A percentile compares a stretch with the other conserved stretches of the same genome.
These are phyloP conservation scores for Gonocerus acuteangulatus DNA, from an alignment of 2,888 invertebrate genomes.

Conservation along the genomic window DNA sequence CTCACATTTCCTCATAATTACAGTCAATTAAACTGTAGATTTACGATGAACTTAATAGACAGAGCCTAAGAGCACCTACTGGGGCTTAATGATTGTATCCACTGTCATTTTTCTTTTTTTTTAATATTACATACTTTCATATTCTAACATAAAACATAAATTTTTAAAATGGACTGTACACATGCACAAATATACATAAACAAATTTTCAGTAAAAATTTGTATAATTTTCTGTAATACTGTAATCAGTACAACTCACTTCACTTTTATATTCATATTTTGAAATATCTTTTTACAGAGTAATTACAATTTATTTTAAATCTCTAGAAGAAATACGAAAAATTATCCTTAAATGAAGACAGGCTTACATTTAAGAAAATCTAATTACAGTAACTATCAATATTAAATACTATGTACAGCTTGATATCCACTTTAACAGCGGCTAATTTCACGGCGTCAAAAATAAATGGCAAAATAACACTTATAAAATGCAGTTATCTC, in stretches of 20 bases:
- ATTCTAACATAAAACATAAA: neutral
- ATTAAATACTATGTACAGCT: slow-evolving; percentile 20
- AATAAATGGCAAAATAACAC: neutral
- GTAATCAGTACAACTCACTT: neutral
- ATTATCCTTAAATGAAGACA: slow-evolving; percentile 1
- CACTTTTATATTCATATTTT: neutral
- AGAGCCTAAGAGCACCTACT: too few relatives aligned
- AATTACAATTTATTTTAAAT: slow-evolving; percentile 11
- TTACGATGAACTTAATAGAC: neutral
- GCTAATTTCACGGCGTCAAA: slow-evolving; percentile 4
- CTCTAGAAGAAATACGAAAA: slow-evolving; percentile 12
- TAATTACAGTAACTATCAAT: slow-evolving; percentile 15
- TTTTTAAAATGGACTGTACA: neutral
- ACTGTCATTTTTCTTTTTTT: too few relatives aligned
- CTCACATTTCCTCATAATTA: neutral
- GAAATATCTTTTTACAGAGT: slow-evolving; percentile 16
- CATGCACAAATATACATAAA: slow-evolving; percentile 1
- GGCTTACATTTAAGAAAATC: slow-evolving; percentile 16
- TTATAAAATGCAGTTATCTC: slow-evolving; percentile 3
- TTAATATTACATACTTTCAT: too few relatives aligned
- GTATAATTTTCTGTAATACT: neutral
- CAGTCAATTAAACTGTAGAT: neutral
- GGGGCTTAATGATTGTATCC: too few relatives aligned
- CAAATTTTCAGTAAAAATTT: neutral
- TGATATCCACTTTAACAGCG: neutral